These are phyloP conservation scores for Lagocephalus sceleratus DNA, from an alignment of 2,797 vertebrate species.

Conservation along the genomic window DNA sequence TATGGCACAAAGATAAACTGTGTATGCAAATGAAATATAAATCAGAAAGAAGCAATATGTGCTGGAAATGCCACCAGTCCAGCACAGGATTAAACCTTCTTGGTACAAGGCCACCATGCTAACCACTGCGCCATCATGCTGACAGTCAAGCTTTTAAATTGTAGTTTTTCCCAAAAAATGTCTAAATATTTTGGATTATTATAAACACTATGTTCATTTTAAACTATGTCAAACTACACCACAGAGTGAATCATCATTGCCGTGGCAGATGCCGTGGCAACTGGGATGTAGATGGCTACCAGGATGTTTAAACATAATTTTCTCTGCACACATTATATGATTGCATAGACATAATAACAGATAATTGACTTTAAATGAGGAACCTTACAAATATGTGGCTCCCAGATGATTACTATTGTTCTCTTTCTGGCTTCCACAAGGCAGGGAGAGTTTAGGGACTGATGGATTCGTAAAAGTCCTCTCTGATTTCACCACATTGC, in stretches of 20 bases:
- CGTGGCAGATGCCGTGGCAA: no score
- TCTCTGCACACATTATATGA: constrained; percentile 1
- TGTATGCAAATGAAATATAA: constrained; percentile 50
- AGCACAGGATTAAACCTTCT: constrained; percentile 22
- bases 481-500: constrained; percentile 3
- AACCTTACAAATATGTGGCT: constrained; percentile 29
- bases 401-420: constrained; percentile 23
- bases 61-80: constrained; percentile 3
- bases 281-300: constrained; percentile 23
- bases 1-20: constrained; percentile 30
- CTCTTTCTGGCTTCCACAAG: constrained; percentile 41
- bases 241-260: constrained; percentile 19
- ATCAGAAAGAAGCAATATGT: constrained; percentile 3
- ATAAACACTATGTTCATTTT: constrained; percentile 16
- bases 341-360: constrained; percentile 16
- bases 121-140: no score
- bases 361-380: constrained; percentile 41
- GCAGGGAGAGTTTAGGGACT: constrained; percentile 32
- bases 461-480: constrained; percentile 32
- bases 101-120: no score
- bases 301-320: constrained; percentile 22
- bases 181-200: constrained; percentile 21
- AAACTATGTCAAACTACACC: constrained; percentile 36
- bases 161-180: constrained; percentile 14
- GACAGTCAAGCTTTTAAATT: neutral